Evolutionary conservation across 2,888 invertebrate species (phyloP).

Genomic region (Ecdyonurus torrentis): DNA sequence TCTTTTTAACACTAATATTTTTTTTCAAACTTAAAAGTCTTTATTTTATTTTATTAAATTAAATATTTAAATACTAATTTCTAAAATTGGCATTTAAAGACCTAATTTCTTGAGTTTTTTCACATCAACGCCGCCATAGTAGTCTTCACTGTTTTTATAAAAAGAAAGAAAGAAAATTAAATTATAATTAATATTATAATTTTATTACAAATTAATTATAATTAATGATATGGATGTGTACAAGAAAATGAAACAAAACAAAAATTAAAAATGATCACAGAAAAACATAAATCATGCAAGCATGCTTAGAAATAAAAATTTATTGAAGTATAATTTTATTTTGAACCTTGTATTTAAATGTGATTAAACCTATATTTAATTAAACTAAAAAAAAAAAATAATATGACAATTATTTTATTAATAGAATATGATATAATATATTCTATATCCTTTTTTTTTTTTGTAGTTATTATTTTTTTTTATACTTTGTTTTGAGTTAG

Average conservation of each 20-base stretch:
- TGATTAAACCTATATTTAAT: not conserved
- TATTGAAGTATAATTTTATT: not conserved
- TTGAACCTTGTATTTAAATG: not conserved
- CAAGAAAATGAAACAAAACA: no score
- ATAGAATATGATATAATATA: not conserved
- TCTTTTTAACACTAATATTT: no score
- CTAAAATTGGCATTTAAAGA: slow-evolving; percentile 29
- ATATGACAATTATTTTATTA: no score
- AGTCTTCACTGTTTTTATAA: slow-evolving; percentile 55
- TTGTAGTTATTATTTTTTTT: not conserved
- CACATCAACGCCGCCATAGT: slow-evolving; percentile 80
- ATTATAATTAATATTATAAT: not conserved
- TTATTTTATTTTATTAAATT: not conserved
- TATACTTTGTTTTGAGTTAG: not conserved
- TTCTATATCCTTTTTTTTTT: not conserved
- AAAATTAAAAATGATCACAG: not conserved
- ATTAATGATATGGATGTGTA: no score
- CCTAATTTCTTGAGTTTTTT: slow-evolving; percentile 75
- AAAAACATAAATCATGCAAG: not conserved
- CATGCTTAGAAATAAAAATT: not conserved
- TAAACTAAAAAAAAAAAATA: not conserved
- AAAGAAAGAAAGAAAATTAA: not conserved
- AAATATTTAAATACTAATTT: slow-evolving; percentile 19
- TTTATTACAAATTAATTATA: not conserved
- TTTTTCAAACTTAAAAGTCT: no score